Percentiles rank a stretch among this genome's conserved stretches.
Evolutionary conservation across 2,888 invertebrate species (phyloP).

Genomic region (Dusona sp.): DNA sequence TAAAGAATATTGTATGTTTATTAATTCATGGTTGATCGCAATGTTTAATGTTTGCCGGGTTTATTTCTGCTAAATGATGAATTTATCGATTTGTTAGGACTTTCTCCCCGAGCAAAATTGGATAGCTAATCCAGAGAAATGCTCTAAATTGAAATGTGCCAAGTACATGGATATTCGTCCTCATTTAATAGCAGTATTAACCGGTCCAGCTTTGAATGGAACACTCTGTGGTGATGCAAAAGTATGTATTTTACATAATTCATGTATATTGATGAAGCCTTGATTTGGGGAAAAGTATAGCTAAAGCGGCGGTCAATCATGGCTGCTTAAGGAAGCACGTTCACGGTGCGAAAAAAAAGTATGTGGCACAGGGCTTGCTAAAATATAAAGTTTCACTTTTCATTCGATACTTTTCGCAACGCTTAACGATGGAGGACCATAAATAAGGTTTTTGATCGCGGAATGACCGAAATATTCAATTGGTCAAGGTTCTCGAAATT

Average conservation of each 20-base stretch:
- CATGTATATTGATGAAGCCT: not conserved
- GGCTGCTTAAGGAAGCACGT: no score
- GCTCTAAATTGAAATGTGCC: constrained; percentile 16
- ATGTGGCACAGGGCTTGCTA: no score
- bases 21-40: not conserved
- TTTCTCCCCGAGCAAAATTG: constrained; percentile 7
- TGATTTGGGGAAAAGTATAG: not conserved
- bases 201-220: constrained; percentile 7
- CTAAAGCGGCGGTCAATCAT: no score
- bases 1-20: not conserved
- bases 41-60: not conserved
- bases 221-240: constrained; percentile 13
- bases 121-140: constrained; percentile 1
- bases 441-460: no score
- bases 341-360: no score
- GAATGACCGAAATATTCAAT: no score
- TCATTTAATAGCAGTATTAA: not conserved
- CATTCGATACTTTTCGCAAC: no score
- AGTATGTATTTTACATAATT: not conserved
- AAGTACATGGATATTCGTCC: not conserved
- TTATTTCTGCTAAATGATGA: not conserved
- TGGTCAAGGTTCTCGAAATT: no score
- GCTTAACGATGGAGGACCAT: no score
- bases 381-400: no score
- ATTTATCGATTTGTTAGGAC: not conserved